A percentile compares a stretch with the other conserved stretches of the same genome.
Conservation (phyloP, 2,797 vertebrate genomes). For the Lacerta bilineata region DNA sequence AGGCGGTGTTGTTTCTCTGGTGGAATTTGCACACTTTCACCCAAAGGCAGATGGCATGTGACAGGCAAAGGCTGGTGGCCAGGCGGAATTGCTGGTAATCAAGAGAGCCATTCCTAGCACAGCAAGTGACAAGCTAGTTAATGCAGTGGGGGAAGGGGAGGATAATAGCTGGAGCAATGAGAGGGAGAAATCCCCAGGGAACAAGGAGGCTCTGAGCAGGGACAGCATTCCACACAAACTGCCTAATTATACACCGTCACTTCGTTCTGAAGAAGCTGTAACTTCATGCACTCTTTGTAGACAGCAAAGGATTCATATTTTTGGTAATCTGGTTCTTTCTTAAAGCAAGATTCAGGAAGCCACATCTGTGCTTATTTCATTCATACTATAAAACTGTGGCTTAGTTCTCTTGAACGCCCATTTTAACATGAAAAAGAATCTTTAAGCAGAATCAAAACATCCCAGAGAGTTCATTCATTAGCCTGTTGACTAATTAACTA, state of each 20-base stretch:
- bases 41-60: rapidly evolving
- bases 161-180: neutral
- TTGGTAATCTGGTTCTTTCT: neutral
- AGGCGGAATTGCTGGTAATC: neutral
- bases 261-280: neutral
- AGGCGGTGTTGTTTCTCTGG: neutral
- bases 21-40: neutral
- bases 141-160: neutral
- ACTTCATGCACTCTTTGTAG: neutral
- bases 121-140: conserved; percentile 8
- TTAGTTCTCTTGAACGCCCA: neutral
- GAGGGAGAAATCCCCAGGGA: neutral
- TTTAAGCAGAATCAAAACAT: neutral
- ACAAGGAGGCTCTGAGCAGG: neutral
- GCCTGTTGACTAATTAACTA: neutral
- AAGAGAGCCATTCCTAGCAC: neutral
- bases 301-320: neutral
- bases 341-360: neutral
- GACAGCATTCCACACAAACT: conserved; percentile 4
- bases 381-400: neutral
- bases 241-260: neutral
- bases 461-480: neutral
- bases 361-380: neutral
- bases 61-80: neutral
- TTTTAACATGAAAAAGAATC: neutral